Base-by-base conservation (phyloP, 2,888 invertebrate genomes). In the Nineta flava region DNA sequence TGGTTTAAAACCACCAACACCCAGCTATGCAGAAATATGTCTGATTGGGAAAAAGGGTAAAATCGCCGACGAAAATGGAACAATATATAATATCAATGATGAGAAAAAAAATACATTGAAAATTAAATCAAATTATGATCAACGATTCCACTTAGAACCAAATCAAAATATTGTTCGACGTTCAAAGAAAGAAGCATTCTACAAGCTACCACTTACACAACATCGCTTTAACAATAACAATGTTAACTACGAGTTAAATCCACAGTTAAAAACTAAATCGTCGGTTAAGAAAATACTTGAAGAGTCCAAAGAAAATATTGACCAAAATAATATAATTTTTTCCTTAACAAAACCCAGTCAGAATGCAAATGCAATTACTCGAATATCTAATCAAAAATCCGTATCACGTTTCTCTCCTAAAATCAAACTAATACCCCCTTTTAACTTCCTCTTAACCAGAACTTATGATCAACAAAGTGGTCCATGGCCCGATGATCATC, bases 401-500 rank as follows among this genome's bases (percentile, higher is more conserved):
- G 15, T 19, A 13, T 44, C 26, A 17, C 19, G 16, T 17, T 43
- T 19, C 17, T 43, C 43, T 43, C 19, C 43, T 17, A 17, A 16
- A 43, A 12, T 43, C 12, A 17, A 16, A 43, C 17, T 13, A 17
- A 16, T 15, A 12, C 43, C 43, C 9, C 44, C 19, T 9, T 44
- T 44, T 26, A 13, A 19, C 5, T 44, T 44, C 19, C 26, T 44
- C 6, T 13, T 44, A n/a, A 17, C 44, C 9, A 19, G 44, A 19
- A 66, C 65, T 55, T 67, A 63, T 54, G 64, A 66, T 55, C 73
- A 75, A 61, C 63, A 65, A 16, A 68, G 71, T 53, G 74, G 74
- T 26, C 67, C 70, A 51, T 82, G 82, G 82, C 81, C 82, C 45
- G 65, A 74, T 60, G 77, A 77, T 56, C 78, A 79, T 65, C 81